Conservation (phyloP, 2,888 invertebrate genomes). For the Saturnia pavonia region DNA sequence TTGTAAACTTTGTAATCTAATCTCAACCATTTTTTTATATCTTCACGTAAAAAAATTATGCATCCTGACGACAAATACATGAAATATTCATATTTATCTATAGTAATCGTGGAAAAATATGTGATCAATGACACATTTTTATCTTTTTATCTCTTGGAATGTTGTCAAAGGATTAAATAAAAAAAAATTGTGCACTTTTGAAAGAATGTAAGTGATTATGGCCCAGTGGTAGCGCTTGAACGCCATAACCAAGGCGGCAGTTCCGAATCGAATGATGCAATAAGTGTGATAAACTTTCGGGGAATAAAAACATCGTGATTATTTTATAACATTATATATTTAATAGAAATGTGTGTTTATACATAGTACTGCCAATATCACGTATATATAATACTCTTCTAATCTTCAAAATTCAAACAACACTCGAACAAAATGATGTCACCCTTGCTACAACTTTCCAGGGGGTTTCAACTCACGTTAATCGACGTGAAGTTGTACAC, state of each 20-base stretch:
- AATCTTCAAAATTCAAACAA: no score
- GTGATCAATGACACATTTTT: background rate
- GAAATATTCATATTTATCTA: background rate
- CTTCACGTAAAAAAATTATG: background rate
- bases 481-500: no score
- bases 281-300: background rate
- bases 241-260: background rate
- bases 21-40: background rate
- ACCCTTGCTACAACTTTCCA: no score
- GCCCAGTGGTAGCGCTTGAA: no score
- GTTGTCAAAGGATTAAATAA: background rate
- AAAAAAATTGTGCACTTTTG: no score
- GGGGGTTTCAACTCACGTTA: no score
- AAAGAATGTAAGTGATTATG: no score
- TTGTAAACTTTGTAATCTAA: constrained; percentile 8
- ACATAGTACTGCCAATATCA: no score
- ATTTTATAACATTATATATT: no score
- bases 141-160: background rate
- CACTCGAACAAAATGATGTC: no score
- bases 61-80: background rate
- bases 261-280: background rate
- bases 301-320: background rate
- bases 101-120: background rate
- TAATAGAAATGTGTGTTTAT: no score
- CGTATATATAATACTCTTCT: no score